Percentiles rank a stretch among this genome's conserved stretches.
Conservation (phyloP, 2,113 vertebrate species). For the Epinephelus fuscoguttatus region DNA sequence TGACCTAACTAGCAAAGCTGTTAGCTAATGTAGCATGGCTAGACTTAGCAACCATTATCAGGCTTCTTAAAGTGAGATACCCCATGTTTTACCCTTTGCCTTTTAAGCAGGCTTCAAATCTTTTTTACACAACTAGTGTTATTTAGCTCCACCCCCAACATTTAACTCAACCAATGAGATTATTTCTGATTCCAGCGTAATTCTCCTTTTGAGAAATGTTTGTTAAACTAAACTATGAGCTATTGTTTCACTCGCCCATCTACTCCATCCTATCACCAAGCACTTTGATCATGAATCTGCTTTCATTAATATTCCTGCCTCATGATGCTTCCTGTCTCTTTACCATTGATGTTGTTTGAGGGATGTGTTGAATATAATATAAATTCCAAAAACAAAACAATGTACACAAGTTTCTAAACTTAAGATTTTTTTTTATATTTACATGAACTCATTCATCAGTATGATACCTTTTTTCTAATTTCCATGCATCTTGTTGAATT, state of each 20-base stretch:
- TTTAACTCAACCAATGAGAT: slow-evolving; percentile 61
- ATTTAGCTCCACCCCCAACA: not conserved
- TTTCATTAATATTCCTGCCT: slow-evolving; percentile 52
- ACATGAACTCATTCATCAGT: slow-evolving; percentile 41
- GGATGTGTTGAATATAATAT: slow-evolving; percentile 48
- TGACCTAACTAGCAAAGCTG: not conserved
- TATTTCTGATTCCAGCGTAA: slow-evolving; percentile 29
- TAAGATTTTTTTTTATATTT: slow-evolving; percentile 34
- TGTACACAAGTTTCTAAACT: slow-evolving; percentile 11
- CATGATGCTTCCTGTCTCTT: slow-evolving; percentile 37
- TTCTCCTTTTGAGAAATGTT: slow-evolving; percentile 27
- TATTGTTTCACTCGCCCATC: slow-evolving; percentile 22
- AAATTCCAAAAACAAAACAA: slow-evolving; percentile 38
- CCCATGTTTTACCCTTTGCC: not conserved
- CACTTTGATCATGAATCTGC: slow-evolving; percentile 69
- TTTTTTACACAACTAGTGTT: not conserved
- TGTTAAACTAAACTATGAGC: not conserved
- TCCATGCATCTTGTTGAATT: slow-evolving; percentile 20
- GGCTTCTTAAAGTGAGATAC: not conserved
- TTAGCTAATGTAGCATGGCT: not conserved
- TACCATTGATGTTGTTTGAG: slow-evolving; percentile 34
- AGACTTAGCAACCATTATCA: not conserved
- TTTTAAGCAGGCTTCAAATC: not conserved
- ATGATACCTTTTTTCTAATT: slow-evolving; percentile 22
- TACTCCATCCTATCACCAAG: slow-evolving; percentile 67